Conservation (phyloP, 2,113 vertebrate genomes). For the Epinephelus moara region DNA sequence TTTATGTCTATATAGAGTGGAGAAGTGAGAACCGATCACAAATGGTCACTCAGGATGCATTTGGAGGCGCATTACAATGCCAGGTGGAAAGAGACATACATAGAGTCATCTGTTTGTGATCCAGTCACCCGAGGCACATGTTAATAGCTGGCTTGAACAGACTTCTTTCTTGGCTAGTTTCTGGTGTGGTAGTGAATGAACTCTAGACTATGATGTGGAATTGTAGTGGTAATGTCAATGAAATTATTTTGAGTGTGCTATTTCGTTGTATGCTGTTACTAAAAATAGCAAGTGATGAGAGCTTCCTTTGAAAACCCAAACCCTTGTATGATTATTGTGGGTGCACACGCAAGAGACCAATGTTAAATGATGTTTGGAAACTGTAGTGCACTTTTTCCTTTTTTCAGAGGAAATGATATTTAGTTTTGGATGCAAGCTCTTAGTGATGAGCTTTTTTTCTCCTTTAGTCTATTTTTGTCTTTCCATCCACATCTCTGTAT, state of each 20-base stretch:
- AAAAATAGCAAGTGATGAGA: conserved; percentile 32
- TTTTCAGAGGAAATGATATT: not conserved
- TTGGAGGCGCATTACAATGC: too few relatives aligned
- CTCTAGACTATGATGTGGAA: too few relatives aligned
- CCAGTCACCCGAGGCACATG: too few relatives aligned
- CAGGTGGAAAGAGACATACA: too few relatives aligned
- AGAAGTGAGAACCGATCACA: too few relatives aligned
- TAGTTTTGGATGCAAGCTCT: conserved; percentile 25
- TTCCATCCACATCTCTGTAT: conserved; percentile 19
- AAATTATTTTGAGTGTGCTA: not conserved
- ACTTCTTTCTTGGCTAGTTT: too few relatives aligned
- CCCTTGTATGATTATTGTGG: conserved; percentile 9
- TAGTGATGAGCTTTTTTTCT: conserved; percentile 46
- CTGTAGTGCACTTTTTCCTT: not conserved
- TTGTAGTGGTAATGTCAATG: conserved; percentile 8
- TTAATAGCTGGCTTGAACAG: too few relatives aligned
- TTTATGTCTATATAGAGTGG: too few relatives aligned
- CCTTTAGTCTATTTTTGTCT: conserved; percentile 61
- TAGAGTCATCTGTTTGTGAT: too few relatives aligned
- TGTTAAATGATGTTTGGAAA: conserved; percentile 18
- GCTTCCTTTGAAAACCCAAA: conserved; percentile 28
- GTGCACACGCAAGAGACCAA: not conserved
- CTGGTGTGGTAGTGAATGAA: too few relatives aligned
- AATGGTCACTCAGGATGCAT: too few relatives aligned
- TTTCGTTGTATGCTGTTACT: conserved; percentile 21